Base-by-base conservation (phyloP, 2,888 invertebrate genomes). In the Aleiodes leptofemur region DNA sequence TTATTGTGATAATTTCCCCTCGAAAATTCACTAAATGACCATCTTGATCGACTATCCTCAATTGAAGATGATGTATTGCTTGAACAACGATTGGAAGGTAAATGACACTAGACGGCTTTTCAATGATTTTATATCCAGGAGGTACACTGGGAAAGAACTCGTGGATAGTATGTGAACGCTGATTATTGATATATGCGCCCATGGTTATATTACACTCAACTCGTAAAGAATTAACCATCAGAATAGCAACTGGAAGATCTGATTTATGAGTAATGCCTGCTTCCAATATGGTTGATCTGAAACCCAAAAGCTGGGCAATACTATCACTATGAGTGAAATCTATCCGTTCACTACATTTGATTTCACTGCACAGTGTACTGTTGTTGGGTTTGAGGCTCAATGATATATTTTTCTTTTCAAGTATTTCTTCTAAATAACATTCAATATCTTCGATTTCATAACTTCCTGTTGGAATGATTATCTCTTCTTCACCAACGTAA, bases 401-500 rank as follows among this genome's bases (percentile, higher is more conserved):
- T 53, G 66, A 31, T 31, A 59, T 38, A 6, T 13, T 13, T 6
- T 4, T 7, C 2, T 59, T 4, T 13, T 31, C 4, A 13, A 68
- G 68, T 16, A 16, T 29, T 8, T 51, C 23, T 38, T 78, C 69
- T 69, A 82, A 68, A 73, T 78, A 81, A n/a, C 38, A 13, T 29
- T 69, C 79, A 14, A 85, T 80, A 77, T 86, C 82, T 50, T 82
- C 79, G 8, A 86, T 81, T 79, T 86, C 86, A 77, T 86, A 85
- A n/a, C 84, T 81, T 4, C 84, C 85, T 5, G 77, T 72, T 14
- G 84, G 84, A 55, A 86, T 79, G n/a, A 51, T 73, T 9, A 83
- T 72, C 34, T 76, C 69, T 68, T 79, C 69, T 51, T 82, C 56
- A 11, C 38, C 69, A 2, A 31, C 69, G 61, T 73, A 59, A 50